phyloP scores from a whole-genome alignment of 2,113 vertebrate species.

The Istiophorus platypterus region DNA sequence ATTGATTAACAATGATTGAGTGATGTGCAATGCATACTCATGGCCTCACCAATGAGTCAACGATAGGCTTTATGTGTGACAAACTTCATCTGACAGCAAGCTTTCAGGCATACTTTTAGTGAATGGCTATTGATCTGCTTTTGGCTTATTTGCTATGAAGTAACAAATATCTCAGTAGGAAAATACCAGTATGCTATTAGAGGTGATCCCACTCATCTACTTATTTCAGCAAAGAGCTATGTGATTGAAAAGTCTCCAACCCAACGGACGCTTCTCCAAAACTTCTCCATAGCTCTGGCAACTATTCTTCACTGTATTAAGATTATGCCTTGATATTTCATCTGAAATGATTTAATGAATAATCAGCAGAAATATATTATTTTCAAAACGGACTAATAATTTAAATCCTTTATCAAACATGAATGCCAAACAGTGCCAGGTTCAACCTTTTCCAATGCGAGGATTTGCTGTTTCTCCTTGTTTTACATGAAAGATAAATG shows the following conservation, averaged over 20 bases:
- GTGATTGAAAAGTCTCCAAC: neutral
- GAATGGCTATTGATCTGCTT: slow-evolving; percentile 24
- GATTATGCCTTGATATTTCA: neutral
- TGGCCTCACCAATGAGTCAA: slow-evolving; percentile 38
- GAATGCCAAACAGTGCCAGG: no score
- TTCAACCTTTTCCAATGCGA: neutral
- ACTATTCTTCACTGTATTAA: neutral
- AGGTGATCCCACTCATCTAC: neutral
- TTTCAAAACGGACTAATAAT: neutral
- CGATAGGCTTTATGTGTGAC: slow-evolving; percentile 46
- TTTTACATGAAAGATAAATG: neutral
- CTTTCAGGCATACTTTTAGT: slow-evolving; percentile 23
- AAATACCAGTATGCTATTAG: slow-evolving; percentile 2
- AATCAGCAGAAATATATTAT: neutral
- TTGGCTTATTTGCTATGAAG: slow-evolving; percentile 13
- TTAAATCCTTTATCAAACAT: neutral
- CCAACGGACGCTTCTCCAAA: neutral
- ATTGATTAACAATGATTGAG: slow-evolving; percentile 45
- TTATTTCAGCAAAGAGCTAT: neutral
- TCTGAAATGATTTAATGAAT: neutral
- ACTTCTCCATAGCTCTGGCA: neutral
- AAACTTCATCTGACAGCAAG: slow-evolving; percentile 16
- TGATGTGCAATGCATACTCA: slow-evolving; percentile 29
- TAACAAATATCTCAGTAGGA: neutral
- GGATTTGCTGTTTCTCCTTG: neutral